These are phyloP conservation scores for Nemurella pictetii DNA, from an alignment of 2,888 invertebrate genomes.

Conservation along the genomic window DNA sequence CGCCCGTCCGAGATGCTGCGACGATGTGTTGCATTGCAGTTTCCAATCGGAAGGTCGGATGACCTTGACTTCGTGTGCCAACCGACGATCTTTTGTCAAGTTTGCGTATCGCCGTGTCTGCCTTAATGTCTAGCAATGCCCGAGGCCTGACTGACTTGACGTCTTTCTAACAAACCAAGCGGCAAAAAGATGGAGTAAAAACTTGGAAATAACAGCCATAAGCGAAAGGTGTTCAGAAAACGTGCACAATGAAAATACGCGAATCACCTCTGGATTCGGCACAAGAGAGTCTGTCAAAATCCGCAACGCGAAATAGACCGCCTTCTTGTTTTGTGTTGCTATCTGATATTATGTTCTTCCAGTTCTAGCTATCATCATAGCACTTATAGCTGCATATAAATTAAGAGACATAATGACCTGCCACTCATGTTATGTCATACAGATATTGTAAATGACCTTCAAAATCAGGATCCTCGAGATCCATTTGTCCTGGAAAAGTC, in stretches of 20 bases:
- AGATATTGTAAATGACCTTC: too few relatives aligned
- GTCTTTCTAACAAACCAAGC: not conserved
- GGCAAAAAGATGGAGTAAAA: not conserved
- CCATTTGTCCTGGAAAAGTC: not conserved
- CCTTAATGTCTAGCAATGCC: slow-evolving; percentile 33
- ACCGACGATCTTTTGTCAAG: slow-evolving; percentile 33
- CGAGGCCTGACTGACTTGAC: not conserved
- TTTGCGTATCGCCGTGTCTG: slow-evolving; percentile 32
- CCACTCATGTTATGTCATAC: too few relatives aligned
- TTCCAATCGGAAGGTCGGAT: slow-evolving; percentile 34
- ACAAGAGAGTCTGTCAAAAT: too few relatives aligned
- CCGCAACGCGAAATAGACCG: too few relatives aligned
- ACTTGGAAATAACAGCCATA: not conserved
- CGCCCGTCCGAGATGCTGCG: not conserved
- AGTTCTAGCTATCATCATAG: too few relatives aligned
- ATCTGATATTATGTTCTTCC: too few relatives aligned
- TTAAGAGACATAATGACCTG: too few relatives aligned
- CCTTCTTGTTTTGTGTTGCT: too few relatives aligned
- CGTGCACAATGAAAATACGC: too few relatives aligned
- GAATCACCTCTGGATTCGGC: too few relatives aligned
- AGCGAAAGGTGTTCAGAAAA: not conserved
- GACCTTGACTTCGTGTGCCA: slow-evolving; percentile 36
- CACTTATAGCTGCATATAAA: too few relatives aligned
- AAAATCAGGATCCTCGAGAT: not conserved
- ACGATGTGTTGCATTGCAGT: slow-evolving; percentile 29